phyloP scores from a whole-genome alignment of 1,140 invertebrate species.

The Leptoteleia sp. region DNA sequence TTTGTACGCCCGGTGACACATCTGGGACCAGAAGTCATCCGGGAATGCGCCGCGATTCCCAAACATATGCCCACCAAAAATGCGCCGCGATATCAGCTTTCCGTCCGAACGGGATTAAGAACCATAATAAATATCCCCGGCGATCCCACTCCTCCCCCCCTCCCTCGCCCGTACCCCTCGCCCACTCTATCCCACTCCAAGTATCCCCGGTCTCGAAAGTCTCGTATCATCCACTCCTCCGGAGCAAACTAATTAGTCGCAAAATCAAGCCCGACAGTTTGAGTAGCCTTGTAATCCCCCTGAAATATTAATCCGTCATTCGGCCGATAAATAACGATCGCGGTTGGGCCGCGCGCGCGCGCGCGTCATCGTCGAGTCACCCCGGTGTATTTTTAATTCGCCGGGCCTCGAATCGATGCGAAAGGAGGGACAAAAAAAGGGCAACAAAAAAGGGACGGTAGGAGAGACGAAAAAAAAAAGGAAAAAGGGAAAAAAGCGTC shows the following conservation, averaged over 20 bases:
- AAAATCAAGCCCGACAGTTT: slow-evolving; percentile 39
- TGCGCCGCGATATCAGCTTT: slow-evolving; percentile 18
- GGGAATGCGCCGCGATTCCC: slow-evolving; percentile 46
- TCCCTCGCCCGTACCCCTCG: not conserved
- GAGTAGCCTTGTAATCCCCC: slow-evolving; percentile 29
- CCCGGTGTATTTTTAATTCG: slow-evolving; percentile 43
- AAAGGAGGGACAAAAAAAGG: not conserved
- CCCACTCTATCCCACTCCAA: too few relatives aligned
- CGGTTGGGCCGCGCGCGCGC: too few relatives aligned
- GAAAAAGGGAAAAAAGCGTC: slow-evolving; percentile 11
- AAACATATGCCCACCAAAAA: slow-evolving; percentile 41
- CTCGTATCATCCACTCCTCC: slow-evolving; percentile 21
- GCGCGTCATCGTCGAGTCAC: slow-evolving; percentile 34
- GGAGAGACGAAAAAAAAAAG: slow-evolving; percentile 18
- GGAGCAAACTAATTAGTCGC: slow-evolving; percentile 44
- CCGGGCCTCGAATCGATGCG: slow-evolving; percentile 20
- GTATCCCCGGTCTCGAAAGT: slow-evolving; percentile 5
- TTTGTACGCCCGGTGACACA: slow-evolving; percentile 35
- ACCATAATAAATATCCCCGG: slow-evolving; percentile 4
- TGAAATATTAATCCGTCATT: slow-evolving; percentile 57
- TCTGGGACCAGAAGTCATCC: slow-evolving; percentile 46
- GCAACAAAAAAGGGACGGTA: too few relatives aligned
- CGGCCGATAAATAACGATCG: slow-evolving; percentile 46
- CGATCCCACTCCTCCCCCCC: not conserved
- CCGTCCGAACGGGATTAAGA: slow-evolving; percentile 9